phyloP scores from a whole-genome alignment of 2,888 invertebrate species.

The Lampropteryx suffumata region DNA sequence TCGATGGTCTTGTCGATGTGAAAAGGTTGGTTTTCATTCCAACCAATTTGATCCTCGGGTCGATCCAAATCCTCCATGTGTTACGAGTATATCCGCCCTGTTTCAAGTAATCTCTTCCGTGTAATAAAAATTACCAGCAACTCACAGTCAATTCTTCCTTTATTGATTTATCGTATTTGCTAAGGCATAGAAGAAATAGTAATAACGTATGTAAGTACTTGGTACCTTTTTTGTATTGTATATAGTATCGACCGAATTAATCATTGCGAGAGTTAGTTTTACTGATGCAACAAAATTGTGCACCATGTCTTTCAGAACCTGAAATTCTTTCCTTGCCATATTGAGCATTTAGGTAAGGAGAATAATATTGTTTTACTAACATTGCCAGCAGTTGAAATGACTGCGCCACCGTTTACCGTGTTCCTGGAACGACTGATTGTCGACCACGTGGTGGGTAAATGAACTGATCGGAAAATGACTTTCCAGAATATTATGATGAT shows the following conservation, averaged over 20 bases:
- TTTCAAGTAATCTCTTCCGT: slow-evolving; percentile 11
- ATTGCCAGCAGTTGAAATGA: not conserved
- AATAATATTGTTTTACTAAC: not conserved
- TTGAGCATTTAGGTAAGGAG: not conserved
- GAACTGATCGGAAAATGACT: slow-evolving; percentile 18
- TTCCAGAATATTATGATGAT: slow-evolving; percentile 10
- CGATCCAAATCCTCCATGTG: too few relatives aligned
- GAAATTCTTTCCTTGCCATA: too few relatives aligned
- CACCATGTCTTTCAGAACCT: too few relatives aligned
- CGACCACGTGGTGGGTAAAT: slow-evolving; percentile 6
- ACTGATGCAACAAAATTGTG: too few relatives aligned
- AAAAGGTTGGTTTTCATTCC: too few relatives aligned
- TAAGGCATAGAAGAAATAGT: not conserved
- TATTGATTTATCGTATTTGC: slow-evolving; percentile 13
- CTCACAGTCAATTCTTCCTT: not conserved
- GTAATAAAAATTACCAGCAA: slow-evolving; percentile 6
- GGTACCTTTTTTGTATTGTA: too few relatives aligned
- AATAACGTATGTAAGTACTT: too few relatives aligned
- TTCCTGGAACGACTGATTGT: slow-evolving; percentile 18
- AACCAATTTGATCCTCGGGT: too few relatives aligned
- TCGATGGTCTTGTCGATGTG: not conserved
- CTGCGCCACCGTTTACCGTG: not conserved
- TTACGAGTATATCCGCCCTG: too few relatives aligned
- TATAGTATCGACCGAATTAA: too few relatives aligned
- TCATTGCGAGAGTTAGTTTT: too few relatives aligned